Base-by-base conservation (phyloP, 1,140 invertebrate genomes). In the Chymomyza costata region DNA sequence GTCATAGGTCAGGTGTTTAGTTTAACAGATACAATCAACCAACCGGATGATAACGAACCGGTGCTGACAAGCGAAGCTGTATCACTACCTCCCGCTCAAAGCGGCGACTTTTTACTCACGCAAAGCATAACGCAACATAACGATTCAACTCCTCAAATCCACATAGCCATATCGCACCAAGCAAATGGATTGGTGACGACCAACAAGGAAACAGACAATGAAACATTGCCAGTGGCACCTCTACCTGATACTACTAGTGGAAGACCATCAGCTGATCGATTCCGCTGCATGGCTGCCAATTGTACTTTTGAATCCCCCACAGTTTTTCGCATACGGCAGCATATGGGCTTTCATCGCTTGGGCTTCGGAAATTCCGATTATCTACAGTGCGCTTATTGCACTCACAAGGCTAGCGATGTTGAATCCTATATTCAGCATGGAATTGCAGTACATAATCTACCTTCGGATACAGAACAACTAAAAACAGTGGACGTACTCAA, bases 211-310 rank as follows among this genome's bases (percentile, higher is more conserved):
- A 3, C 21, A 25, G 3, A 25, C 21, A 25, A 25, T 25, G 8
- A 25, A 25, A 8, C 21, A 25, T 5, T 6, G 7, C 3, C 16
- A 6, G 3, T 1, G 2, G n/a, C 44, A 17, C 6, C 44, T 8
- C 3, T 1, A 11, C 2, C 16, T 16, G 1, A 13, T 8, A 8
- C 10, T 28, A 1, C 40, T 0, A n/a, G 3, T 1, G 6, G 10
- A 6, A 1, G 3, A 5, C 6, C n/a, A 14, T 1, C 18, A 3
- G 8, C n/a, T 0, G 62, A 78, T 32, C 66, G 67, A 0, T 78
- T 78, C 8, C 63, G 63, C 3, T 78, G 71, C 51, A 80, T 78
- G 73, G 67, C 71, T 6, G 0, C 28, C 6, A 48, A 45, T 15
- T 78, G 71, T 14, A 40, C 39, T 7, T 78, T 53, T 30, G 63